Evolutionary conservation across 2,113 vertebrate genomes (phyloP).

Genomic region (Podilymbus podiceps): DNA sequence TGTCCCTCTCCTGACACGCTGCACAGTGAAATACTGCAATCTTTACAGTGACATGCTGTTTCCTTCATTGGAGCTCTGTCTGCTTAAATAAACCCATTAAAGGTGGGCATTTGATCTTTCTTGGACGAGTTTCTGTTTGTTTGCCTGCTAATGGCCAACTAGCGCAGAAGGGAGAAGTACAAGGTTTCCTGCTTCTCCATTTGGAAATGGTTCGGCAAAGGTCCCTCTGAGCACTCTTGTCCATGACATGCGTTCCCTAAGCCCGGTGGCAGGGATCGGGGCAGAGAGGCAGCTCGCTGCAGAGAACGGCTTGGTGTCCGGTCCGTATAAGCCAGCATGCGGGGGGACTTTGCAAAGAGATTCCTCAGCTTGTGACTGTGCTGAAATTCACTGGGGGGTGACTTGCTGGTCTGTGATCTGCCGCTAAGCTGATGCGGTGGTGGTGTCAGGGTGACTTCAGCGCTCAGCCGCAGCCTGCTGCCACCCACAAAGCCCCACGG

Average conservation of each 20-base stretch:
- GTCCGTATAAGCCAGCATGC: not conserved
- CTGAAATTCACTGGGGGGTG: not conserved
- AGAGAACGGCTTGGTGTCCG: not conserved
- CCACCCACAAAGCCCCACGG: rapidly evolving
- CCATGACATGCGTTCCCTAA: rapidly evolving
- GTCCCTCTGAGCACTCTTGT: not conserved
- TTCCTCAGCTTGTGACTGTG: not conserved
- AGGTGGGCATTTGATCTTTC: not conserved
- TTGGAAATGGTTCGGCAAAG: not conserved
- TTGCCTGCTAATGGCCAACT: not conserved
- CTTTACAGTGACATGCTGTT: not conserved
- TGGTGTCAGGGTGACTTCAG: not conserved
- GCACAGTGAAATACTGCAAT: not conserved
- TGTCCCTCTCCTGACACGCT: not conserved
- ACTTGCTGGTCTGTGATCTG: not conserved
- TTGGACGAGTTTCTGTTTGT: not conserved
- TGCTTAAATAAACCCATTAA: not conserved
- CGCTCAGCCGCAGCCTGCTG: rapidly evolving
- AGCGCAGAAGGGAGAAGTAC: not conserved
- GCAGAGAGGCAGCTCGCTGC: not conserved
- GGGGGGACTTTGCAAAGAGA: not conserved
- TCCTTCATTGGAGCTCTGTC: not conserved
- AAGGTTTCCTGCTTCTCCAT: not conserved
- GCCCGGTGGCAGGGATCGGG: not conserved
- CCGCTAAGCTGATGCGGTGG: rapidly evolving